These are phyloP conservation scores for Drosophila novamexicana DNA, from an alignment of 1,140 invertebrate genomes.

Conservation along the genomic window DNA sequence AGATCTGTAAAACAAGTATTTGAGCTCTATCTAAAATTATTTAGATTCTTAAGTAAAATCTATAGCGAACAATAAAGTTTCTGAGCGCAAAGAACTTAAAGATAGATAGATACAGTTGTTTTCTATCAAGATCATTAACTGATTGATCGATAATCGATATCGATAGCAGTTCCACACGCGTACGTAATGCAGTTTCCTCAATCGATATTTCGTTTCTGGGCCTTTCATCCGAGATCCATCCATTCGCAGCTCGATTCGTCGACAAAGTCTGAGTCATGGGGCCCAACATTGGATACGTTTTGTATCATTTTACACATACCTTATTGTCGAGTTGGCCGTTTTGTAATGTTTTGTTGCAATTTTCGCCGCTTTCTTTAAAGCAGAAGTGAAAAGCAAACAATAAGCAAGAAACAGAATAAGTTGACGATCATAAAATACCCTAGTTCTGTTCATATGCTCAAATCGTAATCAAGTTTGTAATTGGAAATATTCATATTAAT, in stretches of 20 bases:
- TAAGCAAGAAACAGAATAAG: background rate
- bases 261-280: constrained; percentile 47
- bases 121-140: too few relatives aligned
- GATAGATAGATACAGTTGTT: background rate
- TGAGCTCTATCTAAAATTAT: too few relatives aligned
- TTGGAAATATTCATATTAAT: too few relatives aligned
- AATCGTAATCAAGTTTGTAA: too few relatives aligned
- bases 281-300: constrained; percentile 54
- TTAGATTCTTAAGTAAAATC: too few relatives aligned
- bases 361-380: constrained; percentile 58
- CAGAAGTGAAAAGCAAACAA: constrained; percentile 16
- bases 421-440: background rate
- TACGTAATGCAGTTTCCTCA: too few relatives aligned
- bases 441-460: too few relatives aligned
- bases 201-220: too few relatives aligned
- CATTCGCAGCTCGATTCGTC: background rate
- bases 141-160: background rate
- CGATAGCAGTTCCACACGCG: background rate
- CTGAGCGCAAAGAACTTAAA: background rate
- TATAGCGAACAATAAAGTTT: too few relatives aligned
- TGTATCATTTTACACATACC: constrained; percentile 30
- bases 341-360: constrained; percentile 35
- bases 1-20: too few relatives aligned
- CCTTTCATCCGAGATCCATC: background rate
- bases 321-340: constrained; percentile 39